Base-by-base conservation (phyloP, 1,140 invertebrate genomes). In the Gyrodactylus bullatarudis region DNA sequence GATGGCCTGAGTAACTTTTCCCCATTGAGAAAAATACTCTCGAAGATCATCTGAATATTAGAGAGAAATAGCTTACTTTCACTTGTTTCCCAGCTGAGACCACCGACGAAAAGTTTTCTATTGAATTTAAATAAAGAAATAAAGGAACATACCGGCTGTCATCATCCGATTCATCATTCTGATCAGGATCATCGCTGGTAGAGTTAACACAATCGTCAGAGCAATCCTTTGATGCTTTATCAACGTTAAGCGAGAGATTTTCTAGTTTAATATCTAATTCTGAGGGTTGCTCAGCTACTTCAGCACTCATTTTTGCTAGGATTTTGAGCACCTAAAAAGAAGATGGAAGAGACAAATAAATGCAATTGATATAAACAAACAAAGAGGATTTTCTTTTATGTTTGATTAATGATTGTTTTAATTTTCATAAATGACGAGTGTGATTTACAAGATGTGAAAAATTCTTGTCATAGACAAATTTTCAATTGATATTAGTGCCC, bases 91-190 rank as follows among this genome's bases (percentile, higher is more conserved):
- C 70, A 71, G n/a, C 70, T 71, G 20, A 71, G 24, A 23, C 70
- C 70, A 16, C 70, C 70, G 2, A 71, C 70, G 24, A 71, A 71
- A 25, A 71, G 21, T 71, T 71, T 71, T 71, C 70, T 71, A 71
- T 16, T 23, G 2, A 20, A n/a, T 20, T 1, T 25, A 71, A 2
- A 16, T 23, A 21, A 23, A 20, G 23, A 21, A 21, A 69, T 69
- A 54, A 54, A 54, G 8, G 34, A 16, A n/a, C 34, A 16, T 54
- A 54, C 34, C 34, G 8, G 34, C 34, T 54, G 34, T 54, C 34
- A 54, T 54, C 34, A n/a, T 54, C 34, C 8, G 34, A 54, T 54
- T 54, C 34, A 54, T 54, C 34, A n/a, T n/a, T 54, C n/a, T 54
- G 34, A n/a, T 54, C 34, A 54, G n/a, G 8, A 54, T 54, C 34